Conservation (phyloP, 1,140 invertebrate species). For the Drosophila virilis region DNA sequence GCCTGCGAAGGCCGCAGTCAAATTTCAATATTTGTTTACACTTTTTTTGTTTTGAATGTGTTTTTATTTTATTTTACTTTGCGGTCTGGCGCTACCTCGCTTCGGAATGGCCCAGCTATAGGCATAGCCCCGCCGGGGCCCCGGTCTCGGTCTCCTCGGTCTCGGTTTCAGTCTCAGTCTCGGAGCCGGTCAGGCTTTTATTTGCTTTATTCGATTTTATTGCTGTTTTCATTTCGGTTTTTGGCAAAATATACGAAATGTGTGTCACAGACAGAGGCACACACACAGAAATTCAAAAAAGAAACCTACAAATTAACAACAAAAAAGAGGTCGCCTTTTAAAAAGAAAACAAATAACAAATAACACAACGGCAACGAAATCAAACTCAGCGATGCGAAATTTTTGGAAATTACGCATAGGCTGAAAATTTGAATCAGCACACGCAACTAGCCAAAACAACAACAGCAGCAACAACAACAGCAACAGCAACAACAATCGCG, state of each 20-base stretch:
- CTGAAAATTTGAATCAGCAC: conserved; percentile 55
- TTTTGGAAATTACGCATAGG: conserved; percentile 59
- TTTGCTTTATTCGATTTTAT: conserved; percentile 75
- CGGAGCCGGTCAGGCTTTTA: conserved; percentile 58
- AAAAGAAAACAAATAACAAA: conserved; percentile 10
- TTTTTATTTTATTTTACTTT: conserved; percentile 21
- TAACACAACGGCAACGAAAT: conserved; percentile 35
- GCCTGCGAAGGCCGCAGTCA: conserved; percentile 47
- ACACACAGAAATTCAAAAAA: conserved; percentile 28
- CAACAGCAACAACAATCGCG: conserved; percentile 21
- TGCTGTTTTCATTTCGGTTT: conserved; percentile 52
- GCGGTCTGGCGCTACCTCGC: conserved; percentile 4
- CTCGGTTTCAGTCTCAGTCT: conserved; percentile 12
- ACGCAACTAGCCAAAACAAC: conserved; percentile 26
- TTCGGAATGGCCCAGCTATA: too few relatives aligned
- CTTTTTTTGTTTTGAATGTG: conserved; percentile 24
- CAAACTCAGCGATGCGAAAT: conserved; percentile 38
- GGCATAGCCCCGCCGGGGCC: too few relatives aligned
- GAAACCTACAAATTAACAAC: conserved; percentile 74
- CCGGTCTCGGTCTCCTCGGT: neutral
- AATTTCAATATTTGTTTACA: conserved; percentile 65
- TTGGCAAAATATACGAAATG: conserved; percentile 54
- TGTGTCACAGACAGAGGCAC: conserved; percentile 61
- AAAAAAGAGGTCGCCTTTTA: conserved; percentile 45
- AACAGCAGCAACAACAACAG: conserved; percentile 28